Conservation (phyloP, 2,888 invertebrate genomes). For the Bedellia somnulentella region DNA sequence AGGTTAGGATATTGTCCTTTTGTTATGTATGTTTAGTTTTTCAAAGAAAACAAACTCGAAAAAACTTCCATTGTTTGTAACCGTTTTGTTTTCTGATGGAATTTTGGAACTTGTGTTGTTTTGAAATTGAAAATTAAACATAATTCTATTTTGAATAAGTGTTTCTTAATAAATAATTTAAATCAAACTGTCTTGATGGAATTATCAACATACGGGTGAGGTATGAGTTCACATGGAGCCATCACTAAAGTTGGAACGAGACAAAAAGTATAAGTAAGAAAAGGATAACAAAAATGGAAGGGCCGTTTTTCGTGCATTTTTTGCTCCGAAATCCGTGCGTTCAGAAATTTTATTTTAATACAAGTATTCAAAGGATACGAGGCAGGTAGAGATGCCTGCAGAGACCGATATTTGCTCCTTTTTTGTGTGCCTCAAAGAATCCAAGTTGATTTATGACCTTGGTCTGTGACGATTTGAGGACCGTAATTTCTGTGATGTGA, state of each 20-base stretch:
- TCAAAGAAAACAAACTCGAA: too few relatives aligned
- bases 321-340: constrained; percentile 49
- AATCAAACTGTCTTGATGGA: too few relatives aligned
- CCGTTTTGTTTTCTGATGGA: too few relatives aligned
- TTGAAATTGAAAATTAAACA: too few relatives aligned
- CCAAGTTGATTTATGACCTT: constrained; percentile 48
- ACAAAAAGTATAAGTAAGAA: constrained; percentile 11
- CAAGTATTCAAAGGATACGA: constrained; percentile 56
- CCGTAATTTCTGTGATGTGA: constrained; percentile 50
- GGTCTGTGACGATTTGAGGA: constrained; percentile 57
- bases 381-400: constrained; percentile 43
- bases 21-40: too few relatives aligned
- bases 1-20: constrained; percentile 49
- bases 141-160: too few relatives aligned
- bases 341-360: constrained; percentile 57
- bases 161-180: too few relatives aligned
- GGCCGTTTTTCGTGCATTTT: constrained; percentile 52
- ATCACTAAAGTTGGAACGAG: constrained; percentile 27
- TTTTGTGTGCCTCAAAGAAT: constrained; percentile 47
- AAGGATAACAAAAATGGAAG: constrained; percentile 18
- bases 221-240: constrained; percentile 28
- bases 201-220: constrained; percentile 19
- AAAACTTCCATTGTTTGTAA: too few relatives aligned
- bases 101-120: too few relatives aligned
- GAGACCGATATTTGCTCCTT: constrained; percentile 49